phyloP scores from a whole-genome alignment of 2,888 invertebrate species.

The Nasonia oneida region DNA sequence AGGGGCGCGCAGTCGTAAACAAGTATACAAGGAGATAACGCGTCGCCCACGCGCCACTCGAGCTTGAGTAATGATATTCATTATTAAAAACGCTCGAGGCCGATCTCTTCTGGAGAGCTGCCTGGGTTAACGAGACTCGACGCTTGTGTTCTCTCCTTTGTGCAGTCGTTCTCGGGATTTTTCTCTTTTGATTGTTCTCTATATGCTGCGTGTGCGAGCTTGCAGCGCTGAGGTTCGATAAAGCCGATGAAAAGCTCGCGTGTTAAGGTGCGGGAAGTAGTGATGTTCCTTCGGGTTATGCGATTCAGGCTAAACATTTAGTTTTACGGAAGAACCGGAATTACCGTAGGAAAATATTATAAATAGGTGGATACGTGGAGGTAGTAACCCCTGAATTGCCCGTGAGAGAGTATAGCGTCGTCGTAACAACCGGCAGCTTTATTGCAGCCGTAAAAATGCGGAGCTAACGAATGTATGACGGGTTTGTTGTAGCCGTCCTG shows the following conservation, averaged over 20 bases:
- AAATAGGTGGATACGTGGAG: not conserved
- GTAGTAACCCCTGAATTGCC: not conserved
- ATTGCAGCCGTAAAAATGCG: slow-evolving; percentile 12
- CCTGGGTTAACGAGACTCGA: not conserved
- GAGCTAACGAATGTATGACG: slow-evolving; percentile 14
- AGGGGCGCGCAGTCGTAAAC: slow-evolving; percentile 32
- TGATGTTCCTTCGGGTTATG: not conserved
- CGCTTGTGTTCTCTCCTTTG: not conserved
- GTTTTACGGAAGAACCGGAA: not conserved
- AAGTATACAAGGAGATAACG: slow-evolving; percentile 49
- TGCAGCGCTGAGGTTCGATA: not conserved
- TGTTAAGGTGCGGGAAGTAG: not conserved
- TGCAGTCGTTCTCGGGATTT: not conserved
- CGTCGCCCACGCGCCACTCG: not conserved
- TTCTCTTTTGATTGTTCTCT: not conserved
- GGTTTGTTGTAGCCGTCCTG: not conserved
- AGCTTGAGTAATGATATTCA: slow-evolving; percentile 53
- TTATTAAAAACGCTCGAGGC: slow-evolving; percentile 42
- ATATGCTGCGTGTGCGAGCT: not conserved
- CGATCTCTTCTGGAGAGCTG: not conserved
- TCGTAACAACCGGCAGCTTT: not conserved
- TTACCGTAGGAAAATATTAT: not conserved
- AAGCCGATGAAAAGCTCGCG: slow-evolving; percentile 13
- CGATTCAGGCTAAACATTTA: not conserved
- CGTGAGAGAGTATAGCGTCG: not conserved